These are phyloP conservation scores for Malacoctenus gilli DNA, from an alignment of 2,797 vertebrate species.

Conservation along the genomic window DNA sequence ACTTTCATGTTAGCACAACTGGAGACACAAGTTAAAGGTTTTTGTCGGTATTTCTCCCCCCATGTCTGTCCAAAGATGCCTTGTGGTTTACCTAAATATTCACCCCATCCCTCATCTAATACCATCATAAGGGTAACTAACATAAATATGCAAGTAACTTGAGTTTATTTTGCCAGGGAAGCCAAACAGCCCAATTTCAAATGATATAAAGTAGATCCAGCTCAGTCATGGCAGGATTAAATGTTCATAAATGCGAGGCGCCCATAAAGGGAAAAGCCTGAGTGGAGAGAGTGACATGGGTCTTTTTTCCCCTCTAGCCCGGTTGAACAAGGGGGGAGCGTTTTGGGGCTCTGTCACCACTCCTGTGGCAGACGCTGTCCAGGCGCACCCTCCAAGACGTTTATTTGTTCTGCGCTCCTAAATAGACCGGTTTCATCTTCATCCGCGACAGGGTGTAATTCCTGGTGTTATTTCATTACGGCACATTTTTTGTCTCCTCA, in stretches of 20 bases:
- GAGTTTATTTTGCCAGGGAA: no score
- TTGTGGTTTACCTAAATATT: no score
- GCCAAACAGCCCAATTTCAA: no score
- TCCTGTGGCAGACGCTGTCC: slow-evolving; percentile 41
- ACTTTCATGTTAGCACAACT: no score
- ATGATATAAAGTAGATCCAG: no score
- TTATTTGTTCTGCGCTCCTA: slow-evolving; percentile 55
- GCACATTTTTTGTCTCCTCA: slow-evolving; percentile 54
- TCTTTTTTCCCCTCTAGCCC: slow-evolving; percentile 38
- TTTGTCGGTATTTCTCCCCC: no score
- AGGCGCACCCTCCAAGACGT: slow-evolving; percentile 27
- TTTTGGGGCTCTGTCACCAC: slow-evolving; percentile 21
- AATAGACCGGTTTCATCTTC: slow-evolving; percentile 53
- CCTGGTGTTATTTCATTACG: slow-evolving; percentile 52
- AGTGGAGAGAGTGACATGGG: slow-evolving; percentile 30
- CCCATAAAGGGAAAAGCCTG: slow-evolving; percentile 17
- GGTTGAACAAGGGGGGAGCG: slow-evolving; percentile 22
- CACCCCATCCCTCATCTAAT: no score
- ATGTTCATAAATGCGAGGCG: slow-evolving; percentile 1
- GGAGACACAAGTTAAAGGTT: no score
- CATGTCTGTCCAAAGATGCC: no score
- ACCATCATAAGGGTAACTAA: no score
- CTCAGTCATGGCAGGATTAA: not conserved
- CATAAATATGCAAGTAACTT: no score
- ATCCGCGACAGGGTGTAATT: slow-evolving; percentile 41